Evolutionary conservation across 2,797 vertebrate genomes (phyloP).

Genomic region (Epinephelus malabaricus): DNA sequence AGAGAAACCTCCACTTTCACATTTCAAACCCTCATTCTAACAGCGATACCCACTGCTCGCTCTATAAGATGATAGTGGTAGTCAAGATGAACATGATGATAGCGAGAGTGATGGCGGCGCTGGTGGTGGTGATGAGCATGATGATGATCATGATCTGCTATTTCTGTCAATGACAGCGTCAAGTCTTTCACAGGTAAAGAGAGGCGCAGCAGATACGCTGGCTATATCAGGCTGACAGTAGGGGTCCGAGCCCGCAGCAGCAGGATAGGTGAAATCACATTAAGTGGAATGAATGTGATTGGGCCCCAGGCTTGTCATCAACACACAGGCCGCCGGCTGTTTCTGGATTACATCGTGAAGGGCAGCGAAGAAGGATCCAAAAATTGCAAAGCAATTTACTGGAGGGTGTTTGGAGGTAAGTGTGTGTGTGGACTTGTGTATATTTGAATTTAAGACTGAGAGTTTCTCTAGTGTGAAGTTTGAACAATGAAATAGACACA

Average conservation of each 20-base stretch:
- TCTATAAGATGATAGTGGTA: constrained; percentile 58
- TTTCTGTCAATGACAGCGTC: constrained; percentile 51
- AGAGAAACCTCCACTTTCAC: constrained; percentile 51
- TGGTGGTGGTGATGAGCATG: constrained; percentile 57
- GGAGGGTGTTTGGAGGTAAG: constrained; percentile 51
- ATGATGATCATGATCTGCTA: constrained; percentile 63
- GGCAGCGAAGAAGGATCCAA: constrained; percentile 64
- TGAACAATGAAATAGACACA: constrained; percentile 40
- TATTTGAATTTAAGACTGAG: constrained; percentile 35
- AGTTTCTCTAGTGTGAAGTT: constrained; percentile 27
- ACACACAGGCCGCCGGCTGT: constrained; percentile 69
- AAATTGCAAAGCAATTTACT: constrained; percentile 76
- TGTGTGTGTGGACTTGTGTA: constrained; percentile 19
- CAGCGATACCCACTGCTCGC: constrained; percentile 40
- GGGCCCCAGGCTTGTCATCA: constrained; percentile 68
- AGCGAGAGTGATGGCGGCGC: constrained; percentile 50
- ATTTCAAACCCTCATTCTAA: constrained; percentile 55
- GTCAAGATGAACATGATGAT: constrained; percentile 67
- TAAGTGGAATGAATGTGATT: constrained; percentile 83
- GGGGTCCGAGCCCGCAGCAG: constrained; percentile 70
- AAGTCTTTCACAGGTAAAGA: constrained; percentile 60
- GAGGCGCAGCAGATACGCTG: constrained; percentile 29
- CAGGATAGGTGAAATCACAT: constrained; percentile 78
- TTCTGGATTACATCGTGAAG: constrained; percentile 80
- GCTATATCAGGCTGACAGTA: constrained; percentile 66